A percentile compares a stretch with the other conserved stretches of the same genome.
Evolutionary conservation across 2,888 invertebrate species (phyloP).

Genomic region (Sialis lutaria): DNA sequence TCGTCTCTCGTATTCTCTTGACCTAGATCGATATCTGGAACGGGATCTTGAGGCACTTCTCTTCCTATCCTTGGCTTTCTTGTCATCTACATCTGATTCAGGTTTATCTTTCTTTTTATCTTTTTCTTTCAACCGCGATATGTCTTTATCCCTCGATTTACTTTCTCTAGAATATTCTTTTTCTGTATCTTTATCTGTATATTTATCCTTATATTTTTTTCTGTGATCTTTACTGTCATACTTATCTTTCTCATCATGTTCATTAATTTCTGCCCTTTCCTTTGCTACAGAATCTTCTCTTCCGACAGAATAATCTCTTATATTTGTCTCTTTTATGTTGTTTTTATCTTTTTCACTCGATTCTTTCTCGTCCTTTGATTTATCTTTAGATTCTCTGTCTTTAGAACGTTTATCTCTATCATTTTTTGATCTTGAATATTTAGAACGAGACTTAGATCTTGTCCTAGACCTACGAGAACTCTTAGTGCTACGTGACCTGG

Average conservation of each 20-base stretch:
- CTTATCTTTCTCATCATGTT: too few relatives aligned
- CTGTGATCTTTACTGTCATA: neutral
- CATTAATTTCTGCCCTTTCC: too few relatives aligned
- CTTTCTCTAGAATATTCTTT: conserved; percentile 8
- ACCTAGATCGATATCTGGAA: conserved; percentile 16
- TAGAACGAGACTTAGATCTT: conserved; percentile 19
- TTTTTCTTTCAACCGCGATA: conserved; percentile 12
- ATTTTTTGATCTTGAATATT: conserved; percentile 13
- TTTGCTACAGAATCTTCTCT: too few relatives aligned
- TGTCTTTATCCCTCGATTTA: conserved; percentile 6
- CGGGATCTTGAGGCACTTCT: conserved; percentile 16
- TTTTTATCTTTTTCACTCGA: conserved; percentile 6
- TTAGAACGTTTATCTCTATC: conserved; percentile 19
- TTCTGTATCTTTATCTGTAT: conserved; percentile 8
- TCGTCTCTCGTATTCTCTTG: conserved; percentile 25
- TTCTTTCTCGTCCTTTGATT: conserved; percentile 17
- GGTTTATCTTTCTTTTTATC: conserved; percentile 18
- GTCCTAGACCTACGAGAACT: conserved; percentile 20
- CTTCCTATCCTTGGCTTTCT: conserved; percentile 15
- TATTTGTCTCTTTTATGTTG: conserved; percentile 1
- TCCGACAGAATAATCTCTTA: too few relatives aligned
- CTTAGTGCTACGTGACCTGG: conserved; percentile 25
- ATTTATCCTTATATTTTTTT: conserved; percentile 1
- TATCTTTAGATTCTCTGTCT: conserved; percentile 17
- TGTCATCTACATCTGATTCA: conserved; percentile 12